Base-by-base conservation (phyloP, 1,140 invertebrate species). In the Limonius californicus region DNA sequence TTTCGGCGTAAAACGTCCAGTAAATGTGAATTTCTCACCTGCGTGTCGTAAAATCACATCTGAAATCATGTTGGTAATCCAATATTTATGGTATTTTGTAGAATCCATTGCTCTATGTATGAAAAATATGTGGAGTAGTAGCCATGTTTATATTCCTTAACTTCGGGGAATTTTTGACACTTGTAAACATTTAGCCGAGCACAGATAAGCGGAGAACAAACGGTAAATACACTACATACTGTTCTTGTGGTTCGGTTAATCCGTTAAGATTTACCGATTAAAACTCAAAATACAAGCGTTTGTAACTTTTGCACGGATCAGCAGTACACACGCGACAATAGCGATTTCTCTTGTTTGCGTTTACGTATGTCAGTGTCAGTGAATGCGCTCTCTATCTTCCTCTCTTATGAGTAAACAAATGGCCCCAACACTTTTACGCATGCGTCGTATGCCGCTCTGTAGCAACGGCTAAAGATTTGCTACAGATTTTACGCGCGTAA, bases 71-170 rank as follows among this genome's bases (percentile, higher is more conserved):
- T 19, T n/a, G 45, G 16, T 11, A 18, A 18, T 50, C 45, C 45
- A 18, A 19, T 50, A 50, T 50, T 50, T 21, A 2, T 18, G 2
- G 16, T 27, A 27, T 27, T 27, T 27, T 27, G 23, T 27, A 27
- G 23, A 4, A 50, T 21, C 14, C 43, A 59, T 50, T 53, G 6
- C 42, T 20, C 9, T 27, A 30, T 3, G 45, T 50, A 45, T 45
- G 16, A 45, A 50, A 42, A 60, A 21, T 60, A 53, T 57, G 63
- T 61, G 63, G 43, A 64, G 39, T 66, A 72, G 71, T 71, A 70
- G 71, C 71, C 71, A 72, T 72, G 70, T 72, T 72, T 71, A 72
- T 67, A 62, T 66, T 50, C 20, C 45, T 45, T 39, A 50, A 50
- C 45, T 50, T 18, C 45, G 4, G 16, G 6, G 9, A 21, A 50